These are phyloP conservation scores for Crotalus tigris DNA, from an alignment of 2,113 vertebrate species.

Conservation along the genomic window DNA sequence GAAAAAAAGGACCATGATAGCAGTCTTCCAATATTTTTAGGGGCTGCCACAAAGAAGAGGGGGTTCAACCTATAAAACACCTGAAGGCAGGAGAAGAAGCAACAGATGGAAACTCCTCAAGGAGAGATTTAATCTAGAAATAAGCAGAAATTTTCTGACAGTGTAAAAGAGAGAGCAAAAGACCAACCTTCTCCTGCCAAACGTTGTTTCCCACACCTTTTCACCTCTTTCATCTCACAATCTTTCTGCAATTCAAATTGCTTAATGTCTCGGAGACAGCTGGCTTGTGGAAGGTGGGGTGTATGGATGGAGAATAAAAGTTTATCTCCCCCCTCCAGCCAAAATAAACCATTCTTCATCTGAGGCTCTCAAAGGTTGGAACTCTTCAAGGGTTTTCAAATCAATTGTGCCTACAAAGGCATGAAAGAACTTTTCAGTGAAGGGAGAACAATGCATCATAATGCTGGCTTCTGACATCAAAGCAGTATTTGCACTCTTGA, in stretches of 20 bases:
- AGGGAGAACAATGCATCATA: neutral
- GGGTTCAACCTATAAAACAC: too few relatives aligned
- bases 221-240: neutral
- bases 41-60: too few relatives aligned
- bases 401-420: neutral
- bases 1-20: too few relatives aligned
- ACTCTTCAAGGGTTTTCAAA: neutral
- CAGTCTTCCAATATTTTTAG: too few relatives aligned
- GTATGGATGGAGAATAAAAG: neutral
- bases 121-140: too few relatives aligned
- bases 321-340: neutral
- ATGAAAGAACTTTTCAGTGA: neutral
- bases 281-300: neutral
- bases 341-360: constrained; percentile 8
- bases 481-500: neutral
- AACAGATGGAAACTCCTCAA: too few relatives aligned
- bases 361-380: neutral
- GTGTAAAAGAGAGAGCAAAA: neutral
- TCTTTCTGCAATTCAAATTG: constrained; percentile 2
- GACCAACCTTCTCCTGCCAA: neutral
- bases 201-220: neutral
- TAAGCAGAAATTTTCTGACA: too few relatives aligned
- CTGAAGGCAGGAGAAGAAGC: too few relatives aligned
- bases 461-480: neutral
- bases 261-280: constrained; percentile 1